phyloP scores from a whole-genome alignment of 2,797 vertebrate species.

The Pipistrellus pygmaeus region DNA sequence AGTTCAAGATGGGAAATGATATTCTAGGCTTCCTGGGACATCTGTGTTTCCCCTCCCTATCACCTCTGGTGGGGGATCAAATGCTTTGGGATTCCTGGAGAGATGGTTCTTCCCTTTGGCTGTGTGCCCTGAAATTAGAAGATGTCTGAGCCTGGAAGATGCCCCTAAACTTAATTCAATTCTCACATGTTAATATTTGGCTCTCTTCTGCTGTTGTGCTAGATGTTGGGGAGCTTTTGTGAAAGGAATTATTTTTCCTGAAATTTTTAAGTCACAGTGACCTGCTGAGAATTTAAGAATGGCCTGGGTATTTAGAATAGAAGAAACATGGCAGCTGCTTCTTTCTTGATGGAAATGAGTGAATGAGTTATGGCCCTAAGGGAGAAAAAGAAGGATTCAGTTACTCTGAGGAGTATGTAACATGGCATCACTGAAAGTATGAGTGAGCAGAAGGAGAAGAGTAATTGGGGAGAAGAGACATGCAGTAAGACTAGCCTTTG shows the following conservation, averaged over 20 bases:
- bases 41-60: background rate
- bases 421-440: background rate
- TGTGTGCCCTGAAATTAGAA: background rate
- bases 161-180: background rate
- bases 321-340: background rate
- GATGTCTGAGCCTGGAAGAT: background rate
- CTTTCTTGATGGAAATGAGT: background rate
- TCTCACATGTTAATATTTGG: background rate
- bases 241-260: background rate
- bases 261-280: slow-evolving; percentile 27
- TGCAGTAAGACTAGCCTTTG: background rate
- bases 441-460: background rate
- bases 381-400: background rate
- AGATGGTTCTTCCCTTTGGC: background rate
- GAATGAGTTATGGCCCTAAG: background rate
- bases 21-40: background rate
- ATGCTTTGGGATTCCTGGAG: background rate
- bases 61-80: background rate
- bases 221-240: background rate
- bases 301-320: background rate
- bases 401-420: background rate
- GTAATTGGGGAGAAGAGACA: background rate
- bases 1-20: background rate
- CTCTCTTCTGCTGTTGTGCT: background rate
- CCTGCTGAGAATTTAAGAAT: slow-evolving; percentile 16